A percentile compares a stretch with the other conserved stretches of the same genome.
These are phyloP conservation scores for Eumacrocentrus americanus DNA, from an alignment of 2,888 invertebrate species.

Conservation along the genomic window DNA sequence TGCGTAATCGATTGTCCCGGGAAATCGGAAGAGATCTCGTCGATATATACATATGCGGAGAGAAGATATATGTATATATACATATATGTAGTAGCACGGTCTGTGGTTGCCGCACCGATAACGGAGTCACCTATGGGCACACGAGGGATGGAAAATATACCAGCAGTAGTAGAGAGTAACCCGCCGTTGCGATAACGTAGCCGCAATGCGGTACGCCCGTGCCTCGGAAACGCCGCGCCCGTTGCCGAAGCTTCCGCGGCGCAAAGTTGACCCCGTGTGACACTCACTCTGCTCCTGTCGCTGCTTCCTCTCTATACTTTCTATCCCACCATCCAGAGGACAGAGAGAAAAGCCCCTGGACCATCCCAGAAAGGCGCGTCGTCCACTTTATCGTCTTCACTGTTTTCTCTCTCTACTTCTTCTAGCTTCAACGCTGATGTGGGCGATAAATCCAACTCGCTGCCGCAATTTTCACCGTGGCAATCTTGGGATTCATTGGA, in stretches of 20 bases:
- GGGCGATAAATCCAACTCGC: conserved; percentile 22
- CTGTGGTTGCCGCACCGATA: conserved; percentile 32
- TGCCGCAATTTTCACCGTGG: conserved; percentile 20
- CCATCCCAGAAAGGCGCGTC: not conserved
- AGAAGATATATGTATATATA: no score
- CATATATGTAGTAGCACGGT: no score
- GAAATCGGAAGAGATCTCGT: not conserved
- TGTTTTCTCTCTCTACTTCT: not conserved
- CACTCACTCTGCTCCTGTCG: not conserved
- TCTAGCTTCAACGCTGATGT: not conserved
- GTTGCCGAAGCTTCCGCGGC: conserved; percentile 35
- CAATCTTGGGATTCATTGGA: conserved; percentile 25
- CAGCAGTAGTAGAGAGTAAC: conserved; percentile 39
- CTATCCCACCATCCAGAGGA: not conserved
- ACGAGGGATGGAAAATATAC: conserved; percentile 34
- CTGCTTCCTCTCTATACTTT: not conserved
- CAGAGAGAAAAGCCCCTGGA: conserved; percentile 4
- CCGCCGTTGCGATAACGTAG: conserved; percentile 52
- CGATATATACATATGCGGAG: not conserved
- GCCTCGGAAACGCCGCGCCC: conserved; percentile 42
- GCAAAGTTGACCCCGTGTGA: conserved; percentile 30
- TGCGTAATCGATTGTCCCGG: conserved; percentile 18
- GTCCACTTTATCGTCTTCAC: conserved; percentile 9
- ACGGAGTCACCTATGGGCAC: conserved; percentile 33
- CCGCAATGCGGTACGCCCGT: conserved; percentile 55